These are phyloP conservation scores for Anguilla obscura DNA, from an alignment of 2,797 vertebrate genomes.

Conservation along the genomic window DNA sequence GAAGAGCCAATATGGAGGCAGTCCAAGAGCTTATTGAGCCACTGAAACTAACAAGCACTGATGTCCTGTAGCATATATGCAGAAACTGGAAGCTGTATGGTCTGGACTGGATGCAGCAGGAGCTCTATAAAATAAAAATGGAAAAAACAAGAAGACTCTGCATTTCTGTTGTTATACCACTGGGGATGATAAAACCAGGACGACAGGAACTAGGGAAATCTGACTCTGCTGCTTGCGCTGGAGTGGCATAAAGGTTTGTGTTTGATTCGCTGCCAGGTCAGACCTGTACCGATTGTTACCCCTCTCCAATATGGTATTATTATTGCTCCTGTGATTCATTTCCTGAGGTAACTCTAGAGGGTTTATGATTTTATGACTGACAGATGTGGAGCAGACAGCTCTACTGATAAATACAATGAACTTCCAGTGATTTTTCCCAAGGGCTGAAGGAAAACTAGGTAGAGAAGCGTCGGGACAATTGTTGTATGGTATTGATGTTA, in stretches of 20 bases:
- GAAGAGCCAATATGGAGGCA: constrained; percentile 10
- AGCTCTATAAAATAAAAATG: not conserved
- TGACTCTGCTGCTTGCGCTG: not conserved
- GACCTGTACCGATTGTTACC: not conserved
- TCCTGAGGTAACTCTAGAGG: not conserved
- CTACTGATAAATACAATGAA: not conserved
- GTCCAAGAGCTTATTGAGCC: constrained; percentile 1
- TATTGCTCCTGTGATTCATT: constrained; percentile 34
- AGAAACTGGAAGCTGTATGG: not conserved
- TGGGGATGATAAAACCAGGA: not conserved
- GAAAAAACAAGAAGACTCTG: not conserved
- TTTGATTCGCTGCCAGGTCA: not conserved
- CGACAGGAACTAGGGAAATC: not conserved
- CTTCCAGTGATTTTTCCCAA: not conserved
- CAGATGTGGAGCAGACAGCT: not conserved
- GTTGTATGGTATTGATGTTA: not conserved
- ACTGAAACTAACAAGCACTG: not conserved
- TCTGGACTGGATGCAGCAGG: not conserved
- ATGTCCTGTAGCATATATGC: constrained; percentile 12
- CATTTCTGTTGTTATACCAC: not conserved
- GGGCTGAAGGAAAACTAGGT: not conserved
- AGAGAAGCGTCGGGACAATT: not conserved
- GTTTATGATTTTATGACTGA: not conserved
- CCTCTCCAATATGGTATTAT: constrained; percentile 26
- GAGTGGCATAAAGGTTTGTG: not conserved